Evolutionary conservation across 2,113 vertebrate species (phyloP).

Genomic region (Ctenomys sociabilis): DNA sequence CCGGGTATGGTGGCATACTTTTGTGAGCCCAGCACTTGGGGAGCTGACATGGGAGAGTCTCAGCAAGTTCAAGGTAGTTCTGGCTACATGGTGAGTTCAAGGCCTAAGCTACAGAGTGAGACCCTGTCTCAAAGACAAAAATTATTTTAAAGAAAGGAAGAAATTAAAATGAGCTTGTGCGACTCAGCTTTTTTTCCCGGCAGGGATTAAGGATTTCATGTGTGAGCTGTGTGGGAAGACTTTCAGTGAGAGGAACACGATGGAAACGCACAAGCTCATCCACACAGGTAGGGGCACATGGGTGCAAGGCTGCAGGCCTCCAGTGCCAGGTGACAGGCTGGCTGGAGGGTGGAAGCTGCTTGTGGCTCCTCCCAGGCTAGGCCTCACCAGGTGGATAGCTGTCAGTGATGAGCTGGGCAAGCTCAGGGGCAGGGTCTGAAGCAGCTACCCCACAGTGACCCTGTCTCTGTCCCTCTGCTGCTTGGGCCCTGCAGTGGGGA

Average conservation of each 20-base stretch:
- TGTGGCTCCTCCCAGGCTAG: fast-evolving
- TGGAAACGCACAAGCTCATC: slow-evolving; percentile 98
- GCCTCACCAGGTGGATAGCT: fast-evolving
- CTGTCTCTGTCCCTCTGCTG: neutral
- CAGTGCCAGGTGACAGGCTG: neutral
- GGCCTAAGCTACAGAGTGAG: neutral
- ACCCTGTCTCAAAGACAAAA: neutral
- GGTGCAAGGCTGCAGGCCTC: too few relatives aligned
- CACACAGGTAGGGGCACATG: slow-evolving; percentile 91
- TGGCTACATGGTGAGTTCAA: neutral
- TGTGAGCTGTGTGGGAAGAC: slow-evolving; percentile 98
- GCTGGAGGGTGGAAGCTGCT: too few relatives aligned
- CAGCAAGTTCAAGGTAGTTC: neutral
- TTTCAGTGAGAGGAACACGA: slow-evolving; percentile 97
- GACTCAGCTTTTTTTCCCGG: neutral
- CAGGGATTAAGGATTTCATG: slow-evolving; percentile 99
- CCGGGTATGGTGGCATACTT: neutral
- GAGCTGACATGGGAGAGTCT: neutral
- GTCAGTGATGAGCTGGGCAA: fast-evolving
- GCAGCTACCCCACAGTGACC: neutral
- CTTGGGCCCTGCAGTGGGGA: slow-evolving; percentile 91
- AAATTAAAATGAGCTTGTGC: neutral
- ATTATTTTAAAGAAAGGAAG: neutral
- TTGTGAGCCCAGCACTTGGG: neutral
- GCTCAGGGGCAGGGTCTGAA: too few relatives aligned